phyloP scores from a whole-genome alignment of 2,888 invertebrate genomes.

The Dorcus parallelipipedus region DNA sequence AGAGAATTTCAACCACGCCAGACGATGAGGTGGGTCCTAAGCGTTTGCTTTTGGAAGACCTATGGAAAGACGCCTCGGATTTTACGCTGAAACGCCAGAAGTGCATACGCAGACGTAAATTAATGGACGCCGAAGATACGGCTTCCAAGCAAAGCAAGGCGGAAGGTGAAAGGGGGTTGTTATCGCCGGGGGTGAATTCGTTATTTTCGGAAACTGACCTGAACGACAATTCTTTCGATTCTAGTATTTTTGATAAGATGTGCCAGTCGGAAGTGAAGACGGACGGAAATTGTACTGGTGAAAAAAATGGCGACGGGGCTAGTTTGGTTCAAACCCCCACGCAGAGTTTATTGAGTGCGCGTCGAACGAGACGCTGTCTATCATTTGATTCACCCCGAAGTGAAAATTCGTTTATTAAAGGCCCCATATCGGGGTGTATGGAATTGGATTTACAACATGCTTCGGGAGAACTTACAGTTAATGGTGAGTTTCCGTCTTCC shows the following conservation, averaged over 20 bases:
- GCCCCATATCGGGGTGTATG: slow-evolving; percentile 39
- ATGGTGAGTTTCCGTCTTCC: slow-evolving; percentile 41
- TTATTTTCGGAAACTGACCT: slow-evolving; percentile 3
- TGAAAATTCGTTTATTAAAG: slow-evolving; percentile 23
- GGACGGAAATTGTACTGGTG: neutral
- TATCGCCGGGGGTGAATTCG: neutral
- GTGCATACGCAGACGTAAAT: slow-evolving; percentile 52
- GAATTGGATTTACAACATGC: slow-evolving; percentile 44
- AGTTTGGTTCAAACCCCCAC: slow-evolving; percentile 3
- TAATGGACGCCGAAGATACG: slow-evolving; percentile 6
- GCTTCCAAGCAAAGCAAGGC: too few relatives aligned
- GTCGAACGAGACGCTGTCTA: slow-evolving; percentile 46
- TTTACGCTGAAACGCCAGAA: slow-evolving; percentile 54
- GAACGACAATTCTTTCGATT: slow-evolving; percentile 19
- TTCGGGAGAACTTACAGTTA: slow-evolving; percentile 42
- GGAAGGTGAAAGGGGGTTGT: neutral
- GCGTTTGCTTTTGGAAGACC: slow-evolving; percentile 30
- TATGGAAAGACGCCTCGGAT: slow-evolving; percentile 38
- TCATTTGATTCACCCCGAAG: slow-evolving; percentile 43
- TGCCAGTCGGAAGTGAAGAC: neutral
- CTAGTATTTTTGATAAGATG: slow-evolving; percentile 10
- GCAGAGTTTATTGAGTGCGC: slow-evolving; percentile 1
- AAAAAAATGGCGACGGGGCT: neutral
- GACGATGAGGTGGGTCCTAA: slow-evolving; percentile 24
- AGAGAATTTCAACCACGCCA: slow-evolving; percentile 11